A percentile compares a stretch with the other conserved stretches of the same genome.
Conservation (phyloP, 2,113 vertebrate genomes). For the Psittacula cyanocephala region DNA sequence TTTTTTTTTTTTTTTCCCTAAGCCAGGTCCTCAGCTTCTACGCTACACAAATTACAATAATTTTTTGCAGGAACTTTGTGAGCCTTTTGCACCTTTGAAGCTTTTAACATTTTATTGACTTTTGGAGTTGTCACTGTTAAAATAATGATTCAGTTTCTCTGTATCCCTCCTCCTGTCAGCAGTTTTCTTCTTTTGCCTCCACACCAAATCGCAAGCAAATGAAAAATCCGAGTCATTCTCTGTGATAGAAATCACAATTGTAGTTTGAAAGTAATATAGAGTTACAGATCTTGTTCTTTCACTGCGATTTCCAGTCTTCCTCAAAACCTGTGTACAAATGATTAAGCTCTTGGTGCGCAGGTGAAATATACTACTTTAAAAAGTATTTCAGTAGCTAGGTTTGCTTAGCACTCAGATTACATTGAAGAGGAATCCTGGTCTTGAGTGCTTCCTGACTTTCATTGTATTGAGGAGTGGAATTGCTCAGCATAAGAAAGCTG, state of each 20-base stretch:
- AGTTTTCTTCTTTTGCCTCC: background rate
- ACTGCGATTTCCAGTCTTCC: background rate
- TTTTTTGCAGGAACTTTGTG: background rate
- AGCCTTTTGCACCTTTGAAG: background rate
- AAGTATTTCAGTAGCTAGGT: background rate
- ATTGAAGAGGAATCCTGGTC: background rate
- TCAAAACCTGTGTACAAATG: background rate
- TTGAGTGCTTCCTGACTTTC: background rate
- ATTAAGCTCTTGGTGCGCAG: background rate
- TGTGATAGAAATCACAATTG: background rate
- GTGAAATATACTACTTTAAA: background rate
- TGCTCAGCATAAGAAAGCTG: background rate
- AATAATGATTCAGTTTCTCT: background rate
- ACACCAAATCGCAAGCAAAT: background rate
- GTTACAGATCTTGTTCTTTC: background rate
- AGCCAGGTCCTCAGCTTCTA: background rate
- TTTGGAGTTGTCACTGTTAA: background rate
- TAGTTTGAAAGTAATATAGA: background rate
- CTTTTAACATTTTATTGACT: background rate
- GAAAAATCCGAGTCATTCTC: background rate
- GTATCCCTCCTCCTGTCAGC: background rate
- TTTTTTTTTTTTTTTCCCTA: accelerated
- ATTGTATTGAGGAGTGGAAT: background rate
- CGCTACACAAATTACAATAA: background rate
- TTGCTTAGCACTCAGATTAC: background rate